These are phyloP conservation scores for Varroa destructor DNA, from an alignment of 1,140 invertebrate genomes.

Conservation along the genomic window DNA sequence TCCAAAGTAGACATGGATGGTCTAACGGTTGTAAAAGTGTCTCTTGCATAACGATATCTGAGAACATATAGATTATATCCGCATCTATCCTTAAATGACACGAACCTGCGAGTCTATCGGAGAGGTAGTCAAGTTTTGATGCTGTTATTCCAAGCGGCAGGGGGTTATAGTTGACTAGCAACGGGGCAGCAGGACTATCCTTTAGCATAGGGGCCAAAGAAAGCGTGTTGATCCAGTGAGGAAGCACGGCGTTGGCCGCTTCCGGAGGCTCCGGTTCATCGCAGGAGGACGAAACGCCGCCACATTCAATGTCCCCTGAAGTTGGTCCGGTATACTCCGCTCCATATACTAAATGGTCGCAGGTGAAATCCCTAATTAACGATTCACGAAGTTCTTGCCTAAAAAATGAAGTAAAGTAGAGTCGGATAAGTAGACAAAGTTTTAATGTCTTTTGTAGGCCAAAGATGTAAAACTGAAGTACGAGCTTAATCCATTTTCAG, in stretches of 20 bases:
- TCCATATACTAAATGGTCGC: conserved; percentile 19
- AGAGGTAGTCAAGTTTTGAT: conserved; percentile 23
- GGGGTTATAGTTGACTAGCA: conserved; percentile 37
- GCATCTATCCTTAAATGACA: neutral
- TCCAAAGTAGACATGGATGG: no score
- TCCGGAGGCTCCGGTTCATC: conserved; percentile 24
- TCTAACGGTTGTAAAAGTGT: no score
- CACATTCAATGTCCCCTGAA: neutral
- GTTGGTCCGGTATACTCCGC: no score
- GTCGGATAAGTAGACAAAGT: no score
- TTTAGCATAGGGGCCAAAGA: conserved; percentile 35
- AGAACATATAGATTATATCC: no score
- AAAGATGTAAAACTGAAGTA: no score
- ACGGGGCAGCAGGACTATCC: conserved; percentile 37
- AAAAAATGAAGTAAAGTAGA: neutral
- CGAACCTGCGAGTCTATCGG: neutral
- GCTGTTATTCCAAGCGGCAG: conserved; percentile 38
- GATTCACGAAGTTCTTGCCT: neutral
- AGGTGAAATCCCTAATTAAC: conserved; percentile 28
- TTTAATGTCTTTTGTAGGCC: no score
- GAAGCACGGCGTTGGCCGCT: conserved; percentile 6
- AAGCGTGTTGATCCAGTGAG: conserved; percentile 34
- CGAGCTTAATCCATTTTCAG: no score
- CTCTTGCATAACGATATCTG: no score
- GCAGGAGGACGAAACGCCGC: conserved; percentile 31